phyloP scores from a whole-genome alignment of 2,888 invertebrate species.

The Brachyptera putata region DNA sequence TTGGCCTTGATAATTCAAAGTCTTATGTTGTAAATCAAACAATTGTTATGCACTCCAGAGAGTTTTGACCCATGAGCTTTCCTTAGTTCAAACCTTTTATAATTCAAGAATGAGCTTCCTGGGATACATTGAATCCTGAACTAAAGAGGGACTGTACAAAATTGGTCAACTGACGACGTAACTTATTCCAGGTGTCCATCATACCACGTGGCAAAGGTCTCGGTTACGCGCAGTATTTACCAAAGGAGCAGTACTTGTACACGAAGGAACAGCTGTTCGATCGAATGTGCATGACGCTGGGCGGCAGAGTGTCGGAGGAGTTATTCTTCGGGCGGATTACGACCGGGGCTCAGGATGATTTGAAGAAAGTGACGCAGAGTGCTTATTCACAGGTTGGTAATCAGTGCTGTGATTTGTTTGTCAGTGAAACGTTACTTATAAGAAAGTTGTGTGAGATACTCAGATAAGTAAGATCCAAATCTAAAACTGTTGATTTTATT shows the following conservation, averaged over 20 bases:
- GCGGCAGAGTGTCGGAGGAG: slow-evolving; percentile 96
- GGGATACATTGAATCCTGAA: too few species aligned
- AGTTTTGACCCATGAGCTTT: too few species aligned
- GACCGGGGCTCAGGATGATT: slow-evolving; percentile 97
- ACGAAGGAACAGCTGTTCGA: slow-evolving; percentile 95
- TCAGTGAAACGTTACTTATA: background rate
- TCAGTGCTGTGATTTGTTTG: too few species aligned
- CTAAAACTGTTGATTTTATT: too few species aligned
- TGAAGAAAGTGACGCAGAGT: slow-evolving; percentile 95
- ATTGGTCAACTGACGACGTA: too few species aligned
- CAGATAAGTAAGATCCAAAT: too few species aligned
- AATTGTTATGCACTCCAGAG: too few species aligned
- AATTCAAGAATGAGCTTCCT: too few species aligned
- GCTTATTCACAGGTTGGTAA: slow-evolving; percentile 83
- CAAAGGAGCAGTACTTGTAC: slow-evolving; percentile 96
- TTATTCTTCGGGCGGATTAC: slow-evolving; percentile 94
- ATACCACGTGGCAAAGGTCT: slow-evolving; percentile 97
- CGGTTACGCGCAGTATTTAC: slow-evolving; percentile 98
- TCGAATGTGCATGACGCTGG: slow-evolving; percentile 98
- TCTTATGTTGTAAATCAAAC: too few species aligned
- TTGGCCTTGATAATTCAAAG: background rate
- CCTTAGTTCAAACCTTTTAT: too few species aligned
- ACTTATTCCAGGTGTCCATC: slow-evolving; percentile 69
- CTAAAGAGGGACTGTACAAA: too few species aligned
- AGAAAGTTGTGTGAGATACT: background rate